Percentiles rank a stretch among this genome's conserved stretches.
Evolutionary conservation across 2,113 vertebrate species (phyloP).

Genomic region (Eolophus roseicapilla): DNA sequence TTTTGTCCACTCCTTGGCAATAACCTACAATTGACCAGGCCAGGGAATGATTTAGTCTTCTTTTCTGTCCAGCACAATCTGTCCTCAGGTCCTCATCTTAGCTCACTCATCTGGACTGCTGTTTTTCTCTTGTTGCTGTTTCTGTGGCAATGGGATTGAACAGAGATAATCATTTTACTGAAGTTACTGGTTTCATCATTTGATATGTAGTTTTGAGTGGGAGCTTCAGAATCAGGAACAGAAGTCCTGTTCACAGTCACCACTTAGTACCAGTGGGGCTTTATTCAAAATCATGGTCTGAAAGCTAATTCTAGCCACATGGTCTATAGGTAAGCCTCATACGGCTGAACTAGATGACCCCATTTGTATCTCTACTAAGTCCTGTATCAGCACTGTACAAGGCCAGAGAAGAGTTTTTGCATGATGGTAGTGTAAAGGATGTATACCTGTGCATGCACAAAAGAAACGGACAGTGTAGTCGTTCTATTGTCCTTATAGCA

Average conservation of each 20-base stretch:
- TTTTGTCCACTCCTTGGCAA: background rate
- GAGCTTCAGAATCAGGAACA: background rate
- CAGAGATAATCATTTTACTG: background rate
- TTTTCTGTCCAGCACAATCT: background rate
- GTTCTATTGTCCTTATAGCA: background rate
- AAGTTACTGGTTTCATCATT: background rate
- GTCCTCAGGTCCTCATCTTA: background rate
- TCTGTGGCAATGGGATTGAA: background rate
- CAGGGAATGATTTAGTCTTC: background rate
- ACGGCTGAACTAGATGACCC: background rate
- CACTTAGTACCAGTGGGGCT: background rate
- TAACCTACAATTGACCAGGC: background rate
- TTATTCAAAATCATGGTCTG: background rate
- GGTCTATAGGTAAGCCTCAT: background rate
- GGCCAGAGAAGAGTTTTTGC: background rate
- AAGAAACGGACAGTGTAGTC: background rate
- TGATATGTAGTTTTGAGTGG: background rate
- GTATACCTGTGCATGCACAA: background rate
- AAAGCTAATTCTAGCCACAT: background rate
- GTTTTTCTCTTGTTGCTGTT: fast-evolving
- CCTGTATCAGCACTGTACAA: background rate
- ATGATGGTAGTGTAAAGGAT: background rate
- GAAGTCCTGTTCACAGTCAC: background rate
- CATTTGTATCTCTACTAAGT: background rate
- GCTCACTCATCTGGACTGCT: background rate